Evolutionary conservation across 2,113 vertebrate species (phyloP), one percentile per base, ranked within the genome.

Genomic region (Suricata suricatta): DNA sequence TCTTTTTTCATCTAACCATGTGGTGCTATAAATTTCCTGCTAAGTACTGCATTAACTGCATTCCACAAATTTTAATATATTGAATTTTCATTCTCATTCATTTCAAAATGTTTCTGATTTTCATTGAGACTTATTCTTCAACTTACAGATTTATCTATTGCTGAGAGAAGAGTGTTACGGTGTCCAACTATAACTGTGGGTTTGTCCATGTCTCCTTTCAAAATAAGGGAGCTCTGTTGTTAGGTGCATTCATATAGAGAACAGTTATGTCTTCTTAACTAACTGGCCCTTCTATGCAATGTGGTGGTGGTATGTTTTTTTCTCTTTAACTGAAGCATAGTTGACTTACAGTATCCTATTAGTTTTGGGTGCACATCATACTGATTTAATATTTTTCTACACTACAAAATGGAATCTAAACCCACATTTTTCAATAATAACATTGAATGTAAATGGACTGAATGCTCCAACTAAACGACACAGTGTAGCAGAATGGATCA

Each of bases 41-140:
- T 90, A 25, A 60, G 57, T 25, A 54, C 63, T 47, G 23, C 15
- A 41, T 88, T 80, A 76, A 52, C 79, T 79, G 57, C 16, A 74
- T 47, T 35, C 71, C 93, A 90, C 47, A 93, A 5, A 63, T 44
- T 82, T 85, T 44, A 77, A 27, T 72, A 16, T 60, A 41, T 25
- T 72, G 3, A 76, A 50, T 82, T 77, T 96, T 89, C 38, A 77
- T 54, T 96, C 92, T 79, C 29, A 25, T n/a, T 92, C 57, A 82
- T n/a, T 88, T 35, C 19, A 89, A 92, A 92, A 64, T 69, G 7
- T 89, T 93, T 85, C 69, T 66, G 52, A 91, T 79, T 94, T 69
- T 77, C 35, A 50, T 35, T 38, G 27, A 44, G 35, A 85, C 29
- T 94, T 64, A 35, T 87, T 77, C 54, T 77, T 85, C 81, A 25